Evolutionary conservation across 2,888 invertebrate species (phyloP).

Genomic region (Spodoptera littoralis): DNA sequence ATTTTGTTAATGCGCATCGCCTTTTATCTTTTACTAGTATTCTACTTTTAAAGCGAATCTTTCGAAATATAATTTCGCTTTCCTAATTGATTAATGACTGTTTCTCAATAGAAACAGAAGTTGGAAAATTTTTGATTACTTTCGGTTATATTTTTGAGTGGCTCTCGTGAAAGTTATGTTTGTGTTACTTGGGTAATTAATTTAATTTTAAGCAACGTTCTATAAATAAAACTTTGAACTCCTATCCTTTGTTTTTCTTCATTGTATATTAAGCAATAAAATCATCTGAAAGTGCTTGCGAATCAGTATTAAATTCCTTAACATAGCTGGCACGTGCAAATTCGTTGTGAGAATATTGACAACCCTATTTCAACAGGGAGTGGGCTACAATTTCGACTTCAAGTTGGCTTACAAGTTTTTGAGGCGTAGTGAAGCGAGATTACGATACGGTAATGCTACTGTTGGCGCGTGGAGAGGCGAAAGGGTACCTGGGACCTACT

Average conservation of each 20-base stretch:
- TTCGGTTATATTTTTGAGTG: conserved; percentile 26
- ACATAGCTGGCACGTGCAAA: background rate
- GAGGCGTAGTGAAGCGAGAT: conserved; percentile 92
- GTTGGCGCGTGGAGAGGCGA: conserved; percentile 93
- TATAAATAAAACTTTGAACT: conserved; percentile 2
- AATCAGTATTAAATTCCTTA: background rate
- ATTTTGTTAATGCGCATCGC: conserved; percentile 54
- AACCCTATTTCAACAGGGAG: conserved; percentile 85
- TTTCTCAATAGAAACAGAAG: conserved; percentile 37
- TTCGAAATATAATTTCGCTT: conserved; percentile 29
- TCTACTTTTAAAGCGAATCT: conserved; percentile 43
- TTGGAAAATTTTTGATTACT: conserved; percentile 31
- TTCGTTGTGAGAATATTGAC: conserved; percentile 13
- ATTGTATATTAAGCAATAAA: too few relatives aligned
- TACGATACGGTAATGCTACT: conserved; percentile 93
- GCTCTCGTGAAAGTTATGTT: conserved; percentile 18
- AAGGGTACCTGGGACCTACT: conserved; percentile 92
- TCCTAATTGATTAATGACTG: conserved; percentile 51
- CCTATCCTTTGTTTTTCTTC: too few relatives aligned
- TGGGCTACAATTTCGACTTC: conserved; percentile 94
- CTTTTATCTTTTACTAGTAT: conserved; percentile 52
- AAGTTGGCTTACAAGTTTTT: conserved; percentile 95
- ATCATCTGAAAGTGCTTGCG: too few relatives aligned
- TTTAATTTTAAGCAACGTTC: conserved; percentile 2
- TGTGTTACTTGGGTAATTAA: conserved; percentile 10